Evolutionary conservation across 2,888 invertebrate species (phyloP).

Genomic region (Eupithecia tripunctaria): DNA sequence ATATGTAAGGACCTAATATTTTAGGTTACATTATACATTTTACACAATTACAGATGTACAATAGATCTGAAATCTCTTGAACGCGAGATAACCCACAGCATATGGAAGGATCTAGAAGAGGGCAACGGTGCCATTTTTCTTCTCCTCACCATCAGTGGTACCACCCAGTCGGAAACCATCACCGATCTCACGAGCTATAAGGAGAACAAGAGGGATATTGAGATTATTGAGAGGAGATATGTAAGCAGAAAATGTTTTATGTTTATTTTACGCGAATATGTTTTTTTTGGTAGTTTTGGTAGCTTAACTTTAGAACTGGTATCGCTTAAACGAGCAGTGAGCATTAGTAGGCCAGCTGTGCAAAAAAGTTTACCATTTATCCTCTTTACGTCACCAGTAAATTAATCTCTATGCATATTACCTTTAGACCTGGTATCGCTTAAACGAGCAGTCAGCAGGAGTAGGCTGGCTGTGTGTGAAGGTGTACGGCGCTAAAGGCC

Average conservation of each 20-base stretch:
- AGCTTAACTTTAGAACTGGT: not conserved
- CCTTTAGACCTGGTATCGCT: constrained; percentile 84
- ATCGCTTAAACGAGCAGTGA: not conserved
- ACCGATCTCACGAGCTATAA: constrained; percentile 94
- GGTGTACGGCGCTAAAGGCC: constrained; percentile 92
- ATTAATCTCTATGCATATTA: not conserved
- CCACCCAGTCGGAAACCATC: constrained; percentile 95
- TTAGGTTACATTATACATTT: too few species aligned
- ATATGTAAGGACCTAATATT: too few species aligned
- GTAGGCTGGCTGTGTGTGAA: constrained; percentile 98
- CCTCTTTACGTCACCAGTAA: not conserved
- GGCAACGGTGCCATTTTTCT: constrained; percentile 94
- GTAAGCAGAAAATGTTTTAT: constrained; percentile 78
- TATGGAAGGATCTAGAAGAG: constrained; percentile 96
- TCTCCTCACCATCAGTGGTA: constrained; percentile 97
- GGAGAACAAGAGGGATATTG: constrained; percentile 89
- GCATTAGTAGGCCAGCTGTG: not conserved
- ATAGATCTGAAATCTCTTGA: constrained; percentile 94
- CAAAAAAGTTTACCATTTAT: not conserved
- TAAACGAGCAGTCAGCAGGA: constrained; percentile 86
- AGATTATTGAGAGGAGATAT: constrained; percentile 86
- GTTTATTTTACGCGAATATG: too few species aligned
- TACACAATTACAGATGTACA: constrained; percentile 86
- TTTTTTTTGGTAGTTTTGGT: not conserved
- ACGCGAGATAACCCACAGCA: constrained; percentile 95